A percentile compares a stretch with the other conserved stretches of the same genome.
phyloP scores from a whole-genome alignment of 2,888 invertebrate species.

The Cecidostiba fungosa region DNA sequence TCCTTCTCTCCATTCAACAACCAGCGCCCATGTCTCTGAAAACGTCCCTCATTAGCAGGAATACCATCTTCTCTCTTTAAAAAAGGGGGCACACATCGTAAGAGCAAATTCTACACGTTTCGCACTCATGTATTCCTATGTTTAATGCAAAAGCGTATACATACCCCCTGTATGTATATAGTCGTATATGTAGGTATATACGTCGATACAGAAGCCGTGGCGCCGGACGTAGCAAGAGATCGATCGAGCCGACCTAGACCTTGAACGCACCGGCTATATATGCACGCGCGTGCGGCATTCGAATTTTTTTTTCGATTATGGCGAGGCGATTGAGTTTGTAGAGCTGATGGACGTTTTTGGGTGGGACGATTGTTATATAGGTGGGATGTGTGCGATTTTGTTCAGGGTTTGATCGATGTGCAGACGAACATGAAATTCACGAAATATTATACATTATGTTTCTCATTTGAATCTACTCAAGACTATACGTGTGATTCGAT shows the following conservation, averaged over 20 bases:
- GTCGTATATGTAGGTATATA: background rate
- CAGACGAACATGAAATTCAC: no score
- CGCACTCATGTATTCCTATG: background rate
- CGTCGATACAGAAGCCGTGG: background rate
- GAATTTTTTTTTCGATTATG: background rate
- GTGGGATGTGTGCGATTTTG: background rate
- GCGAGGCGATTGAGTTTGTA: background rate
- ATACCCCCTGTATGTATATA: background rate
- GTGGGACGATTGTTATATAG: background rate
- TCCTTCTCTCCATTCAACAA: background rate
- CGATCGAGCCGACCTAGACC: slow-evolving; percentile 60
- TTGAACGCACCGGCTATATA: slow-evolving; percentile 32
- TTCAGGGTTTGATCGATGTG: no score
- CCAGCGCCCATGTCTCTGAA: background rate
- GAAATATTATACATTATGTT: no score
- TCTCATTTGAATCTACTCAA: no score
- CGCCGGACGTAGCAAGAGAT: slow-evolving; percentile 3
- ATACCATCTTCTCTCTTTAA: background rate
- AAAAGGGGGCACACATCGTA: background rate
- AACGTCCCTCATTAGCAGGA: background rate
- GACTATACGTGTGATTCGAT: background rate
- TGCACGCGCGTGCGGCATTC: background rate
- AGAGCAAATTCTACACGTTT: background rate
- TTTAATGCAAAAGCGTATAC: background rate
- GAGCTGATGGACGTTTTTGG: background rate